phyloP scores from a whole-genome alignment of 2,888 invertebrate genomes.

The Sycophila texana region DNA sequence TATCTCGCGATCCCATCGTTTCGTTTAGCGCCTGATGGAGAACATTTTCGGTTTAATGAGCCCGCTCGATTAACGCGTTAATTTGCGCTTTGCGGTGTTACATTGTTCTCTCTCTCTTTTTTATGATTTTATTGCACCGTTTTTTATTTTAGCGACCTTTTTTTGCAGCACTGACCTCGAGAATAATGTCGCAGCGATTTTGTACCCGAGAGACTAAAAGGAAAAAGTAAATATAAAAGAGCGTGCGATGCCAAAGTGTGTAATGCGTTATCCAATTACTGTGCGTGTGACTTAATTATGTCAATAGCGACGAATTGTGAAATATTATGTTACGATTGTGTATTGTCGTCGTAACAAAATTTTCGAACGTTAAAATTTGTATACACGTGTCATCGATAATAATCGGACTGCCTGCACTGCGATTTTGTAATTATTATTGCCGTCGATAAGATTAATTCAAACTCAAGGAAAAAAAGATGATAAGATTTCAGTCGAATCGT shows the following conservation, averaged over 20 bases:
- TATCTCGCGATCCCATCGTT: no score
- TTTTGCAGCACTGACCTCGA: neutral
- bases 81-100: neutral
- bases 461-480: neutral
- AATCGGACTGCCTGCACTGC: no score
- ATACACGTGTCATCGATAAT: no score
- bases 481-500: neutral
- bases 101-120: no score
- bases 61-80: neutral
- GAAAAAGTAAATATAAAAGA: neutral
- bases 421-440: no score
- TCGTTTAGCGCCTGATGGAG: no score
- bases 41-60: no score
- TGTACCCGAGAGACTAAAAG: no score
- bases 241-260: neutral
- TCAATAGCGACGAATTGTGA: neutral
- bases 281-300: no score
- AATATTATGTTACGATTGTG: constrained; percentile 25
- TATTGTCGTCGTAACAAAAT: constrained; percentile 32
- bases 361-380: neutral
- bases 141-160: neutral
- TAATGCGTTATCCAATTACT: neutral
- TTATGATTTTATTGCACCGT: neutral
- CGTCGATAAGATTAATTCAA: neutral
- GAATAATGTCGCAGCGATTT: constrained; percentile 23